These are phyloP conservation scores for Trachelipus rathkii DNA, from an alignment of 1,140 invertebrate genomes.

Conservation along the genomic window DNA sequence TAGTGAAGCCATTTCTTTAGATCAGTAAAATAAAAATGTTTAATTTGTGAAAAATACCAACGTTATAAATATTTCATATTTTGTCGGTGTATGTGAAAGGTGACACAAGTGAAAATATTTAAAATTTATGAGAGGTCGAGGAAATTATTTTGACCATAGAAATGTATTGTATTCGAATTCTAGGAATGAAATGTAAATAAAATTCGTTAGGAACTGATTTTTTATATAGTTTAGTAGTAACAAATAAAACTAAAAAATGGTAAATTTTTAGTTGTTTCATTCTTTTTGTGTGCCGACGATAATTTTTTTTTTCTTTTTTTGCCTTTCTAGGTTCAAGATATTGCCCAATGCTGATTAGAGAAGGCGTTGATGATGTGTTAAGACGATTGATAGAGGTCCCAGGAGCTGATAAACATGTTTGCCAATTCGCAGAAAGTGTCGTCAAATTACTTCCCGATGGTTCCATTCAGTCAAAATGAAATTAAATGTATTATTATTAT, in stretches of 20 bases:
- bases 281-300: too few relatives aligned
- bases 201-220: neutral
- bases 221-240: too few relatives aligned
- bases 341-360: constrained; percentile 65
- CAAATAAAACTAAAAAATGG: too few relatives aligned
- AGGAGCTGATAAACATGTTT: constrained; percentile 28
- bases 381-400: constrained; percentile 48
- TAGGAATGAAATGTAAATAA: too few relatives aligned
- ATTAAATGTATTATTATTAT: constrained; percentile 16
- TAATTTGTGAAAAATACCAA: neutral
- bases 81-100: too few relatives aligned
- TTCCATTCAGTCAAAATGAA: constrained; percentile 22
- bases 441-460: constrained; percentile 30
- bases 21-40: too few relatives aligned
- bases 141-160: too few relatives aligned
- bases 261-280: too few relatives aligned
- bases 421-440: constrained; percentile 30
- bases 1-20: neutral
- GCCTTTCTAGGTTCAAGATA: constrained; percentile 63
- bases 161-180: too few relatives aligned
- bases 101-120: too few relatives aligned
- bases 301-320: too few relatives aligned
- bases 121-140: too few relatives aligned
- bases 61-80: constrained; percentile 39
- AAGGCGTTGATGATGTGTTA: constrained; percentile 60